Evolutionary conservation across 2,888 invertebrate genomes (phyloP), one percentile per base, ranked within the genome.

Genomic region (Leptothorax acervorum): DNA sequence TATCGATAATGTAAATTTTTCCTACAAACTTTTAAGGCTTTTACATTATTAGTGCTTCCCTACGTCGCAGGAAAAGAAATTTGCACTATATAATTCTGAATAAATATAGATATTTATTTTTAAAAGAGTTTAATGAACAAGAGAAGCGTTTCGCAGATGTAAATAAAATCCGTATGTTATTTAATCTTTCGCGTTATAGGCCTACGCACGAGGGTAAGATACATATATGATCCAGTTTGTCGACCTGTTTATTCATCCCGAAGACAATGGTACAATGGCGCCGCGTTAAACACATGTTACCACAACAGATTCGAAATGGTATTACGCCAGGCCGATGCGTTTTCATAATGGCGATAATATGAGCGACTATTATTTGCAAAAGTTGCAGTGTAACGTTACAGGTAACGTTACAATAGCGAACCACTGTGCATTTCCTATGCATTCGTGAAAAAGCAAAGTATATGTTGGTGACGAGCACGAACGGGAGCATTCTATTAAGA

Each of bases 351-450:
- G 53, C 45, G 57, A 68, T 70, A 55, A 48, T 42, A 60, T n/a
- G 42, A 51, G 65, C 71, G 66, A 60, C 51, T 39, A 73, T 81
- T 84, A 79, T 81, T 79, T 73, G 79, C 79, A 48, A 81, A 81
- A 79, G 71, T 81, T 84, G 63, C 48, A 39, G 31, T 12, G 63
- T 31, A 65, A 45, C 65, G 57, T 75, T 68, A 66, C 68, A 39
- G 45, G 60, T 42, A 42, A 35, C 35, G 42, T 55, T 53, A 53
- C 51, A 23, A 8, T 9, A 57, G 15, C 11, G 55, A 65, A 4
- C 9, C 11, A 28, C 55, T 31, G 48, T 53, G 53, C 48, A 76
- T 66, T 55, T 55, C 15, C 70, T 48, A 31, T 42, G 53, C 48
- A 68, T 71, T 65, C 51, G 18, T 39, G 45, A 63, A 70, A 78